Conservation (phyloP, 1,140 invertebrate genomes). For the Drosophila cardini region DNA sequence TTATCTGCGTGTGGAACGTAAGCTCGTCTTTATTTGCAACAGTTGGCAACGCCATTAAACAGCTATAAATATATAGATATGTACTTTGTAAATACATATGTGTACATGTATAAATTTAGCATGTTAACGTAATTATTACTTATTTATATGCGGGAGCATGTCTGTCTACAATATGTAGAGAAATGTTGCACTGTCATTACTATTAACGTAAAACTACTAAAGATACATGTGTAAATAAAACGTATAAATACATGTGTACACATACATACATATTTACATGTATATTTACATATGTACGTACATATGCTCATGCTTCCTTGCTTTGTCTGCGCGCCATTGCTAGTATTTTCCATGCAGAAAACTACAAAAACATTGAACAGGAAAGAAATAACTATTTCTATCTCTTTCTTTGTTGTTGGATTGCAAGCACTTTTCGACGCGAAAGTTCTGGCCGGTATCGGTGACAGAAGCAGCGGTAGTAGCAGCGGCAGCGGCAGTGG, state of each 20-base stretch:
- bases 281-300: slow-evolving; percentile 6
- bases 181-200: slow-evolving; percentile 39
- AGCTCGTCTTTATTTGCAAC: slow-evolving; percentile 14
- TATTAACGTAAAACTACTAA: slow-evolving; percentile 5
- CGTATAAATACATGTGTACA: not conserved
- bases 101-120: not conserved
- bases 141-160: not conserved
- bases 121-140: slow-evolving; percentile 7
- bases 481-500: slow-evolving; percentile 23
- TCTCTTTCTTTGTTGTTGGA: not conserved
- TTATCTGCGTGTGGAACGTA: not conserved
- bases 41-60: slow-evolving; percentile 24
- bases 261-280: slow-evolving; percentile 7
- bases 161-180: slow-evolving; percentile 41
- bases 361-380: slow-evolving; percentile 29
- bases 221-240: slow-evolving; percentile 1
- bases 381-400: slow-evolving; percentile 15
- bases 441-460: slow-evolving; percentile 51
- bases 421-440: slow-evolving; percentile 1
- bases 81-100: not conserved
- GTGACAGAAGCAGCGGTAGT: slow-evolving; percentile 18
- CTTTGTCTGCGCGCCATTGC: slow-evolving; percentile 35
- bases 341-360: slow-evolving; percentile 39
- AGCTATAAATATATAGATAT: slow-evolving; percentile 2
- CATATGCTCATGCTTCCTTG: slow-evolving; percentile 25